Base-by-base conservation (phyloP, 2,888 invertebrate species). In the Dasypolia templi region DNA sequence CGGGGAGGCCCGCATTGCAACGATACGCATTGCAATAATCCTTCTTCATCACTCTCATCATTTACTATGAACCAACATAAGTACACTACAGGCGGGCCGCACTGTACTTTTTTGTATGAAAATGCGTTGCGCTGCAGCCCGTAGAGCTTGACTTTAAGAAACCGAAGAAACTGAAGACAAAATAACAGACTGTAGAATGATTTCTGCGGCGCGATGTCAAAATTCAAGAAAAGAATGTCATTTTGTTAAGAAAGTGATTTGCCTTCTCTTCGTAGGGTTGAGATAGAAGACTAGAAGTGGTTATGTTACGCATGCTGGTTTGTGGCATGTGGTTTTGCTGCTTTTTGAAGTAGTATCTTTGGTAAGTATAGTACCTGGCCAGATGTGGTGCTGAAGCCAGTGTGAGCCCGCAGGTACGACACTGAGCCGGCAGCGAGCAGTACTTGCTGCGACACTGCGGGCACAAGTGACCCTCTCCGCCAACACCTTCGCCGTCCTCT, bases 371-470 rank as follows among this genome's bases (percentile, higher is more conserved):
- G 14, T 84, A 96, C 96, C 96, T 97, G 5, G 99, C 99, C 67
- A 99, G 97, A 96, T 99, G 99, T 35, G 99, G 99, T 2, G 99
- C 99, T 1, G 99, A 99, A 22, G 99, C 99, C 64, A 99, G 96
- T 9, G 99, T 99, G 77, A 99, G 97, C 0, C 99, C 99, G 94
- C 99, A 99, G 17, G 99, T 98, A 90, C 98, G 97, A 92, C 99
- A 99, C 95, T 99, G 99, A 5, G 99, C 99, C 0, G 99, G 99
- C 88, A 99, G 96, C 93, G 99, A 99, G 94, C 99, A 99, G 95
- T 99, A 99, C 96, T 99, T 99, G 94, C 99, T 98, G 88, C 98
- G 98, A 94, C 99, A 99, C 93, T 99, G 99, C n/a, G 99, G 99
- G 89, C 99, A 99, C 89, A 98, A 97, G 92, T 98, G 98, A 1